Conservation (phyloP, 1,140 invertebrate species). For the Drosophila arawakana region DNA sequence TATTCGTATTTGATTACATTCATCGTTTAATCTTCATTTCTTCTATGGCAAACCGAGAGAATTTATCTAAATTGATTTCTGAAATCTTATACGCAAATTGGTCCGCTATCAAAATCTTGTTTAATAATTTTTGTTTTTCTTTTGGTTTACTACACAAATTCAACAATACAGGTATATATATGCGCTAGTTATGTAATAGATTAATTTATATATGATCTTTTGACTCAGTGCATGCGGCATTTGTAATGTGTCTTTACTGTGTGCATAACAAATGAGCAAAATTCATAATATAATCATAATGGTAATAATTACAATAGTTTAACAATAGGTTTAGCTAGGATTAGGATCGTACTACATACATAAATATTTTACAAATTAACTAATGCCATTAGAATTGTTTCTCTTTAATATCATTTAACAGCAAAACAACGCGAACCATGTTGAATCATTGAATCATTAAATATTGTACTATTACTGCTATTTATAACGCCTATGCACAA, state of each 20-base stretch:
- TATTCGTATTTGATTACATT: constrained; percentile 1
- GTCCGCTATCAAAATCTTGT: constrained; percentile 81
- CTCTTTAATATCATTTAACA: constrained; percentile 72
- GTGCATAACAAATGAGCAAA: constrained; percentile 61
- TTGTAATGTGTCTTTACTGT: constrained; percentile 25
- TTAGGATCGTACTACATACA: constrained; percentile 14
- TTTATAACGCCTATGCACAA: constrained; percentile 45
- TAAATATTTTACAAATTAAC: constrained; percentile 51
- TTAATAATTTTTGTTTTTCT: constrained; percentile 63
- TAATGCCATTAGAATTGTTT: constrained; percentile 39
- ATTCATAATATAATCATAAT: constrained; percentile 63
- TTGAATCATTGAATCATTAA: constrained; percentile 35
- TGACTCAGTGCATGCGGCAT: constrained; percentile 19
- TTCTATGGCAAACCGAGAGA: constrained; percentile 71
- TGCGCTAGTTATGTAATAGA: constrained; percentile 44
- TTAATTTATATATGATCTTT: constrained; percentile 37
- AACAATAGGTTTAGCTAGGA: constrained; percentile 44
- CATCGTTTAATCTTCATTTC: constrained; percentile 3
- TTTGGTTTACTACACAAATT: constrained; percentile 68
- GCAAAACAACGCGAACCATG: constrained; percentile 59
- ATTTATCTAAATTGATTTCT: constrained; percentile 77
- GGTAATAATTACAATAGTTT: constrained; percentile 40
- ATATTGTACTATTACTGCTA: constrained; percentile 44
- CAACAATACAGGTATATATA: constrained; percentile 69
- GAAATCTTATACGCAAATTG: constrained; percentile 84